Evolutionary conservation across 2,888 invertebrate genomes (phyloP).

Genomic region (Mongoloraphidia duomilia): DNA sequence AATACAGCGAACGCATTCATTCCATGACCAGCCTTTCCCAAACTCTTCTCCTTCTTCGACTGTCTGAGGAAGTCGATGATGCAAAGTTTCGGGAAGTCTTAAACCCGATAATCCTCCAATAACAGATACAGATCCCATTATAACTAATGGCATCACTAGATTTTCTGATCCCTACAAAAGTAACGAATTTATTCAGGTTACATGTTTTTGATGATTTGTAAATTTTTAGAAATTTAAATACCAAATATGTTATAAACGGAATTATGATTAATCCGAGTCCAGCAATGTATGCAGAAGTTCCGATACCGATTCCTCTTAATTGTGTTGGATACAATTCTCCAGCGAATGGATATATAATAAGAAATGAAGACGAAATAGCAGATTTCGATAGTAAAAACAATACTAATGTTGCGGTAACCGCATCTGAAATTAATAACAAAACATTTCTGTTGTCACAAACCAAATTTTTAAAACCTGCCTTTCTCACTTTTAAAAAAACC

Average conservation of each 20-base stretch:
- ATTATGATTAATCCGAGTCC: slow-evolving; percentile 79
- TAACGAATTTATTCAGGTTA: not conserved
- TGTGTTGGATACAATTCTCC: slow-evolving; percentile 86
- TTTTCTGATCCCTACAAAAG: slow-evolving; percentile 65
- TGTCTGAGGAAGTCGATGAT: slow-evolving; percentile 70
- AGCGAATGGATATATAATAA: slow-evolving; percentile 85
- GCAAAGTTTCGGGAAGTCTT: slow-evolving; percentile 72
- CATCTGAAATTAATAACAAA: slow-evolving; percentile 38
- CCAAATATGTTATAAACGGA: slow-evolving; percentile 82
- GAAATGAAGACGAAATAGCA: slow-evolving; percentile 77
- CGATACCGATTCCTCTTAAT: slow-evolving; percentile 77
- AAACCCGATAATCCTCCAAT: slow-evolving; percentile 68
- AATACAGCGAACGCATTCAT: slow-evolving; percentile 59
- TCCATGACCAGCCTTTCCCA: slow-evolving; percentile 65
- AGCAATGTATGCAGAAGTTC: slow-evolving; percentile 80
- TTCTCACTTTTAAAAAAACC: no score
- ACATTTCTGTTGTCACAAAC: no score
- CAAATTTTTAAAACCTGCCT: no score
- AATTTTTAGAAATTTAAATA: slow-evolving; percentile 29
- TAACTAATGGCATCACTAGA: slow-evolving; percentile 65
- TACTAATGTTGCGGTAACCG: slow-evolving; percentile 54
- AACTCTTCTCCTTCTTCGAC: slow-evolving; percentile 79
- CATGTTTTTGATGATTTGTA: not conserved
- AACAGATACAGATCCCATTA: slow-evolving; percentile 71
- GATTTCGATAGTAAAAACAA: slow-evolving; percentile 74